phyloP scores from a whole-genome alignment of 2,888 invertebrate genomes.

The Mesorhabditis belari region DNA sequence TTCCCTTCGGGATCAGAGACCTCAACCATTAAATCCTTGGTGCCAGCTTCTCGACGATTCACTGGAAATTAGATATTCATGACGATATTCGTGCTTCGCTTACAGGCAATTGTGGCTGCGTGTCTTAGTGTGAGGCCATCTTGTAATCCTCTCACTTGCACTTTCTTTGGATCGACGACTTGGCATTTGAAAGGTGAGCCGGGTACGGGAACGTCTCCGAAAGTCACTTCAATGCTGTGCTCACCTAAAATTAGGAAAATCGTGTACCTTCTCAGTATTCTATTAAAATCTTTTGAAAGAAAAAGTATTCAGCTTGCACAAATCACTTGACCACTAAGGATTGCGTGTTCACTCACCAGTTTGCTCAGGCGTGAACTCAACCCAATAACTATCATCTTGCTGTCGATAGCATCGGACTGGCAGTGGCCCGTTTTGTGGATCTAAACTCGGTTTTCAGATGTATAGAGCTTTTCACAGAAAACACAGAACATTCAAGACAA shows the following conservation, averaged over 20 bases:
- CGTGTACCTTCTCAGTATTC: neutral
- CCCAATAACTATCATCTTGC: conserved; percentile 85
- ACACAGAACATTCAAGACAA: conserved; percentile 5
- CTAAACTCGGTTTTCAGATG: conserved; percentile 51
- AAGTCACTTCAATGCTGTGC: conserved; percentile 79
- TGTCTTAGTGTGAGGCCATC: conserved; percentile 37
- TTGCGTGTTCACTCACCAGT: conserved; percentile 48
- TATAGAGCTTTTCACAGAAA: conserved; percentile 7
- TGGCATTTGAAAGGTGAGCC: conserved; percentile 90
- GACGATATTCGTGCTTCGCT: neutral
- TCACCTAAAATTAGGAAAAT: conserved; percentile 66
- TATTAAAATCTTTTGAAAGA: conserved; percentile 3
- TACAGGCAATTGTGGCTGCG: conserved; percentile 34
- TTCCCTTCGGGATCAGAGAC: conserved; percentile 44
- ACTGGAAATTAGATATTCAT: conserved; percentile 25
- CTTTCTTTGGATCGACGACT: conserved; percentile 62
- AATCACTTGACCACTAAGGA: neutral
- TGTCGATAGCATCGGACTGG: conserved; percentile 91
- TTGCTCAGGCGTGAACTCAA: conserved; percentile 67
- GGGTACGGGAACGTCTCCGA: conserved; percentile 69
- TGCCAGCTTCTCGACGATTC: conserved; percentile 45
- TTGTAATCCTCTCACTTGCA: conserved; percentile 32
- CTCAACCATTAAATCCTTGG: conserved; percentile 41
- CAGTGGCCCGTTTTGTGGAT: conserved; percentile 61
- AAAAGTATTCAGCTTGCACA: neutral